These are phyloP conservation scores for Cladorhizidae sp. DNA, from an alignment of 37 sponge, comb jelly and placozoan species.

Conservation along the genomic window DNA sequence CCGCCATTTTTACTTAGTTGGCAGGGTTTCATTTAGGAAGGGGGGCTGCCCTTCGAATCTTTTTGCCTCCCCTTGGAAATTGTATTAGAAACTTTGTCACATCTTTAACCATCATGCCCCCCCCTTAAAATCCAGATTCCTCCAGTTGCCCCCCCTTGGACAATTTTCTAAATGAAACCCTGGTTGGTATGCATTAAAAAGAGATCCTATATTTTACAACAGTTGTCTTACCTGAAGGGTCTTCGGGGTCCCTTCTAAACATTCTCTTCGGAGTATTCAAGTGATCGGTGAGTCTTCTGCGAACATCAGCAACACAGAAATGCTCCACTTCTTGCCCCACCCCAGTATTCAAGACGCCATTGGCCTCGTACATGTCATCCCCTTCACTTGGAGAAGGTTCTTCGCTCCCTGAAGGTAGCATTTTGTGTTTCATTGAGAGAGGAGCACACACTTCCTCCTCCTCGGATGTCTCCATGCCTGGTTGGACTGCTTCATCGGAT, in stretches of 20 bases:
- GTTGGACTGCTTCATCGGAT: no score
- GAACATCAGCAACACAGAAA: constrained; percentile 77
- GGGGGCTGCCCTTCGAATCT: no score
- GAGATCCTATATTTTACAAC: no score
- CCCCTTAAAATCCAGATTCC: no score
- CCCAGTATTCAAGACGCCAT: background rate
- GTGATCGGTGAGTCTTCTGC: constrained; percentile 58
- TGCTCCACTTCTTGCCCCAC: constrained; percentile 37
- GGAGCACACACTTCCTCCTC: constrained; percentile 19
- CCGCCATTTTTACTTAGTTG: no score
- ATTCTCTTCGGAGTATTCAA: constrained; percentile 39
- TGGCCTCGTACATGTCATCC: background rate
- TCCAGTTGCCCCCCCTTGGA: no score
- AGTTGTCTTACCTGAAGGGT: constrained; percentile 71
- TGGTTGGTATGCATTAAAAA: no score
- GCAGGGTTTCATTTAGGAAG: no score
- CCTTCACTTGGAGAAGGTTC: background rate
- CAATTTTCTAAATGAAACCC: no score
- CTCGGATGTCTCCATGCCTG: background rate
- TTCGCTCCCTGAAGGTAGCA: background rate
- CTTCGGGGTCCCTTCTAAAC: constrained; percentile 77
- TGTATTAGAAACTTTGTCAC: no score
- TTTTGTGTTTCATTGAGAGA: background rate
- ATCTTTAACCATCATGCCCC: no score
- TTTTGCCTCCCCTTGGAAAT: no score